Conservation (phyloP, 2,797 vertebrate genomes). For the Chiloscyllium punctatum region DNA sequence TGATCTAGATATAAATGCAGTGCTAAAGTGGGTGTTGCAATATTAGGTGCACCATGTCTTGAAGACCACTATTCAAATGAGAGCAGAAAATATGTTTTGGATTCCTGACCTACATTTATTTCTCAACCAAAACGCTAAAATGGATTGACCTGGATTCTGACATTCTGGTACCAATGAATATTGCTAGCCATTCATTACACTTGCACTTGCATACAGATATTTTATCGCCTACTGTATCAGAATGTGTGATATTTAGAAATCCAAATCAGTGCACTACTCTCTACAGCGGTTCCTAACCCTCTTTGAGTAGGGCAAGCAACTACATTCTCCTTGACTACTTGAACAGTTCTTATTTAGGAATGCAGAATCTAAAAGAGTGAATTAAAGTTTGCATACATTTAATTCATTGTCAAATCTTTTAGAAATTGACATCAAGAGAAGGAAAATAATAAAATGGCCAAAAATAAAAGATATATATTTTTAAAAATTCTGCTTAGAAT, state of each 20-base stretch:
- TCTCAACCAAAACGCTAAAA: background rate
- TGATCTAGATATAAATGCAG: background rate
- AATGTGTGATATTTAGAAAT: background rate
- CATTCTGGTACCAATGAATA: background rate
- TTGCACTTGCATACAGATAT: background rate
- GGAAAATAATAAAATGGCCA: background rate
- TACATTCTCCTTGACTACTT: background rate
- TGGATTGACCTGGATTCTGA: background rate
- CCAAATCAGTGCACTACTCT: background rate
- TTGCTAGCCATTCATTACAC: too few species aligned
- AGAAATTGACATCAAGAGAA: background rate
- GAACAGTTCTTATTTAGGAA: background rate
- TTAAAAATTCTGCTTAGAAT: background rate
- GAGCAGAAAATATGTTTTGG: background rate
- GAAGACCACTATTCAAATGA: background rate
- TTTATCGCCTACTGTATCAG: background rate
- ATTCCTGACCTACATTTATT: background rate
- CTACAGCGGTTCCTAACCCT: background rate
- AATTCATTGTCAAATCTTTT: background rate
- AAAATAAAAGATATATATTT: background rate
- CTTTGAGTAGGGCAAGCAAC: too few species aligned
- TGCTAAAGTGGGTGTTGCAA: background rate
- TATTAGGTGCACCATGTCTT: background rate
- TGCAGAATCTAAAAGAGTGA: background rate
- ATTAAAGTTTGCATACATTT: background rate